These are phyloP conservation scores for Mus minutoides DNA, from an alignment of 2,797 vertebrate species.

Conservation along the genomic window DNA sequence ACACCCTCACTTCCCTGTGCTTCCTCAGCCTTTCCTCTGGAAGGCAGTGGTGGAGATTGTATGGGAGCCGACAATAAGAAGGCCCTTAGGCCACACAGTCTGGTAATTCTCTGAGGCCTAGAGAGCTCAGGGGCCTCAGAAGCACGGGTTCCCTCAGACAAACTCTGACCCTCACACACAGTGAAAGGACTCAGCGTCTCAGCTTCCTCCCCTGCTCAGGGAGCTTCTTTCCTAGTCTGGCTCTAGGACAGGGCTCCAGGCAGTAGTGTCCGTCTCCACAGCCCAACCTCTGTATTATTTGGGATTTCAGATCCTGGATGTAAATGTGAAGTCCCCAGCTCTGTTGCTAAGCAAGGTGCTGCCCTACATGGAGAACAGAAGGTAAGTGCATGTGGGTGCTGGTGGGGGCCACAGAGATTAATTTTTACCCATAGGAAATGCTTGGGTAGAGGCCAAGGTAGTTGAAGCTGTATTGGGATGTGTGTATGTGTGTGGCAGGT, in stretches of 20 bases:
- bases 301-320: slow-evolving; percentile 87
- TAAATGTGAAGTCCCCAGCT: slow-evolving; percentile 91
- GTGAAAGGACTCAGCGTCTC: background rate
- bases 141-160: too few relatives aligned
- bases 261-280: background rate
- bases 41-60: background rate
- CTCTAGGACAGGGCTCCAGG: background rate
- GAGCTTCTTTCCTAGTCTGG: background rate
- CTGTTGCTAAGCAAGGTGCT: slow-evolving; percentile 73
- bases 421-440: background rate
- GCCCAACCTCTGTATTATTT: background rate
- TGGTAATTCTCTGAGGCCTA: background rate
- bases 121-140: background rate
- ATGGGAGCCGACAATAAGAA: background rate
- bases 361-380: slow-evolving; percentile 91
- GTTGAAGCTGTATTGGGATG: background rate
- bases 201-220: background rate
- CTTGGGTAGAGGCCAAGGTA: background rate
- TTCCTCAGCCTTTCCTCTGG: background rate
- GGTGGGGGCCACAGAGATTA: background rate
- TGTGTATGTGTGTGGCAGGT: background rate
- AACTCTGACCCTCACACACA: background rate
- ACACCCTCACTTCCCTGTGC: background rate
- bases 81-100: background rate
- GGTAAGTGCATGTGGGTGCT: slow-evolving; percentile 76